phyloP scores from a whole-genome alignment of 2,888 invertebrate genomes.

The Ormyrus rosae region DNA sequence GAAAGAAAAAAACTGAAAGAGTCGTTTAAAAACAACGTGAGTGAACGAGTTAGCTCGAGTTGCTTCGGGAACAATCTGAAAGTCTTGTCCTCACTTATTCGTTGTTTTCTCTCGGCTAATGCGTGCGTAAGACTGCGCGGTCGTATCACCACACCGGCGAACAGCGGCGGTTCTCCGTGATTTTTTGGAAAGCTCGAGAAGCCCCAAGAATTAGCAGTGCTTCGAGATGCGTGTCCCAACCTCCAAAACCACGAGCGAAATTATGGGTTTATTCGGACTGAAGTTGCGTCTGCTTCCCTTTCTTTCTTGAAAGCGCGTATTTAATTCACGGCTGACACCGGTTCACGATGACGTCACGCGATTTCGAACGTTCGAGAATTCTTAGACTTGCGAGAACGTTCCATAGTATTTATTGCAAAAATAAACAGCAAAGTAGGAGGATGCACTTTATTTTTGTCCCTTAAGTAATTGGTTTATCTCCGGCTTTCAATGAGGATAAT shows the following conservation, averaged over 20 bases:
- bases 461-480: no score
- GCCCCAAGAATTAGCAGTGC: slow-evolving; percentile 26
- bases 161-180: slow-evolving; percentile 31
- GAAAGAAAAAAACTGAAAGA: not conserved
- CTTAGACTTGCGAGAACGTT: not conserved
- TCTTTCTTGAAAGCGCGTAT: not conserved
- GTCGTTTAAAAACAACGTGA: slow-evolving; percentile 10
- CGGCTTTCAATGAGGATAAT: no score
- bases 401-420: no score
- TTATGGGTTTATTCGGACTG: not conserved
- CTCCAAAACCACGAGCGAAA: no score
- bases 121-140: not conserved
- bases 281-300: slow-evolving; percentile 13
- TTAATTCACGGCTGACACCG: not conserved
- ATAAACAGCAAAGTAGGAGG: no score
- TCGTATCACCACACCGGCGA: not conserved
- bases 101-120: not conserved
- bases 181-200: slow-evolving; percentile 67
- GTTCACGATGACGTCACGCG: slow-evolving; percentile 10
- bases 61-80: slow-evolving; percentile 22
- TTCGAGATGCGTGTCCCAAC: not conserved
- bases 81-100: not conserved
- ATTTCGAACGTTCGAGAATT: slow-evolving; percentile 46
- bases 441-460: no score
- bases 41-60: not conserved